Evolutionary conservation across 2,888 invertebrate species (phyloP).

Genomic region (Caenorhabditis auriculariae): DNA sequence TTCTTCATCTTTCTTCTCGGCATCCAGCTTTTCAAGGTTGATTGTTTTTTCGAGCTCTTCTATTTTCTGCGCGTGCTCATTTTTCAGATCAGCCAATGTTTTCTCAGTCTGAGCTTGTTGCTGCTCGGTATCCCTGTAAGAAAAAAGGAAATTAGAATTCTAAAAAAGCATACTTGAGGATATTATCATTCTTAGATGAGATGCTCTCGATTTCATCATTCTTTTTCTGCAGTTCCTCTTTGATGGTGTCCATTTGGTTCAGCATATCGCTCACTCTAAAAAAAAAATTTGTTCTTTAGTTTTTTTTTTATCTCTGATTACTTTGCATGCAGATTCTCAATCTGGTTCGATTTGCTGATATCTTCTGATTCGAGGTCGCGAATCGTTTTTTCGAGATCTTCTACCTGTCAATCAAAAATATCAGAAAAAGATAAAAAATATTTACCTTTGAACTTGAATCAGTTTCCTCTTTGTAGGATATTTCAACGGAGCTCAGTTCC

Average conservation of each 20-base stretch:
- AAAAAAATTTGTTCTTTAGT: background rate
- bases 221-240: slow-evolving; percentile 45
- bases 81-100: slow-evolving; percentile 24
- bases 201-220: slow-evolving; percentile 45
- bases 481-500: no score
- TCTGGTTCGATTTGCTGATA: slow-evolving; percentile 19
- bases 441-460: background rate
- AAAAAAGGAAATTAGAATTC: background rate
- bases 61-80: slow-evolving; percentile 39
- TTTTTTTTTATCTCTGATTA: background rate
- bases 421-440: background rate
- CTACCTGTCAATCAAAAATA: slow-evolving; percentile 7
- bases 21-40: slow-evolving; percentile 13
- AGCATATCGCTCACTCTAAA: slow-evolving; percentile 35
- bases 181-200: slow-evolving; percentile 42
- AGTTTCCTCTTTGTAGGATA: no score
- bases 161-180: slow-evolving; percentile 8
- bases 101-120: slow-evolving; percentile 18
- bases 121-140: slow-evolving; percentile 9
- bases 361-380: slow-evolving; percentile 18
- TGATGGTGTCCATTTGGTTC: slow-evolving; percentile 40
- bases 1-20: slow-evolving; percentile 19
- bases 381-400: slow-evolving; percentile 17
- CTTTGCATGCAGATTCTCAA: slow-evolving; percentile 32
- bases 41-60: slow-evolving; percentile 14